Evolutionary conservation across 2,113 vertebrate genomes (phyloP).

Genomic region (Salvelinus namaycush): DNA sequence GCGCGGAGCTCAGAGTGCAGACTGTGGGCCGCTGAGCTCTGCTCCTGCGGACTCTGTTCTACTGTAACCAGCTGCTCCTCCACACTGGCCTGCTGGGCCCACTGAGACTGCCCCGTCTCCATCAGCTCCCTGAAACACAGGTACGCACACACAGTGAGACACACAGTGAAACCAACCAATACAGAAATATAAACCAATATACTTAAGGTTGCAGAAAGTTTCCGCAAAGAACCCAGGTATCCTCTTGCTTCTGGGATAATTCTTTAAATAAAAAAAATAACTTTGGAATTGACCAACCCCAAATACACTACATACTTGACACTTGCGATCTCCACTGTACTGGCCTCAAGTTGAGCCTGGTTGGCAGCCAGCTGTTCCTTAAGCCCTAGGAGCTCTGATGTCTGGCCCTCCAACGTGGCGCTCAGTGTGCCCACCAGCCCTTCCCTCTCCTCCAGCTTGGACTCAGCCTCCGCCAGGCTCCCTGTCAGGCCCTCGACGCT

Average conservation of each 20-base stretch:
- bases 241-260: no score
- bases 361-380: constrained; percentile 48
- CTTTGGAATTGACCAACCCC: no score
- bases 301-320: constrained; percentile 51
- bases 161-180: background rate
- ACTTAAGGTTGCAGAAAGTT: no score
- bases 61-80: constrained; percentile 53
- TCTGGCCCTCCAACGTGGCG: constrained; percentile 45
- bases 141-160: background rate
- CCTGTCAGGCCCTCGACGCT: constrained; percentile 47
- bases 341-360: constrained; percentile 45
- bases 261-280: no score
- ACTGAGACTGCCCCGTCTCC: constrained; percentile 31
- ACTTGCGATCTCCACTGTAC: constrained; percentile 42
- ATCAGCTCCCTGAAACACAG: constrained; percentile 58
- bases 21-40: constrained; percentile 24
- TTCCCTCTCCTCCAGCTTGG: constrained; percentile 38
- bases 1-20: constrained; percentile 32
- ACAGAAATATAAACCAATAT: no score
- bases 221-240: no score
- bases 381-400: constrained; percentile 46
- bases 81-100: constrained; percentile 29
- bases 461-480: constrained; percentile 33
- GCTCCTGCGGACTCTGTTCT: constrained; percentile 37
- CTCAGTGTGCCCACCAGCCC: constrained; percentile 32